phyloP scores from a whole-genome alignment of 2,113 vertebrate genomes.

The Ammodytes marinus region DNA sequence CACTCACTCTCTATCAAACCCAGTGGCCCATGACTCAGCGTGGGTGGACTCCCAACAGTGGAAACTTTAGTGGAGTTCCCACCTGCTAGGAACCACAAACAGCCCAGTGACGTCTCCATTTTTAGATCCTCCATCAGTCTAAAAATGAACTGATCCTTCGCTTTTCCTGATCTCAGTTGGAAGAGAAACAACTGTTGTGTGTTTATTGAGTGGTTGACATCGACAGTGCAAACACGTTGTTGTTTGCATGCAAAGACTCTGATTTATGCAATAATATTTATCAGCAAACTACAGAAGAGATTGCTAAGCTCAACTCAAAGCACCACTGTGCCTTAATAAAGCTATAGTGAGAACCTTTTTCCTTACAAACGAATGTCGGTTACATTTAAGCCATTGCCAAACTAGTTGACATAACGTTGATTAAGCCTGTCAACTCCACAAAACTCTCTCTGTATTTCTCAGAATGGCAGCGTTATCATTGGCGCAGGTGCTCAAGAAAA shows the following conservation, averaged over 20 bases:
- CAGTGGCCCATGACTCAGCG: background rate
- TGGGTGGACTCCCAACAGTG: conserved; percentile 29
- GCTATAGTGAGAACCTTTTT: no score
- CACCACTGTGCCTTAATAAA: no score
- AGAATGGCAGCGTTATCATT: no score
- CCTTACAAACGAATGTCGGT: no score
- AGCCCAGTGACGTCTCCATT: conserved; percentile 12
- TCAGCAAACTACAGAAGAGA: background rate
- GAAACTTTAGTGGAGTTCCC: conserved; percentile 50
- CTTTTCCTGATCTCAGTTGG: conserved; percentile 12
- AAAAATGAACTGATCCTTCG: conserved; percentile 55
- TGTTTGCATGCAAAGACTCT: background rate
- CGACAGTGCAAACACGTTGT: background rate
- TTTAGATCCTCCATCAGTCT: conserved; percentile 36
- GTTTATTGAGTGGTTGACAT: background rate
- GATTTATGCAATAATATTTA: background rate
- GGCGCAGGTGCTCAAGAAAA: no score
- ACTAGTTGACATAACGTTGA: no score
- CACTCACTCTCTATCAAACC: background rate
- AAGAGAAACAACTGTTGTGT: background rate
- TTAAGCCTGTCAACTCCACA: no score
- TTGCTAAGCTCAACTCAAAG: background rate
- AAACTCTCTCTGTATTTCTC: no score
- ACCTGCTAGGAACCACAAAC: conserved; percentile 37
- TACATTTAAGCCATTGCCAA: no score